Base-by-base conservation (phyloP, 2,113 vertebrate genomes). In the Menura novaehollandiae region DNA sequence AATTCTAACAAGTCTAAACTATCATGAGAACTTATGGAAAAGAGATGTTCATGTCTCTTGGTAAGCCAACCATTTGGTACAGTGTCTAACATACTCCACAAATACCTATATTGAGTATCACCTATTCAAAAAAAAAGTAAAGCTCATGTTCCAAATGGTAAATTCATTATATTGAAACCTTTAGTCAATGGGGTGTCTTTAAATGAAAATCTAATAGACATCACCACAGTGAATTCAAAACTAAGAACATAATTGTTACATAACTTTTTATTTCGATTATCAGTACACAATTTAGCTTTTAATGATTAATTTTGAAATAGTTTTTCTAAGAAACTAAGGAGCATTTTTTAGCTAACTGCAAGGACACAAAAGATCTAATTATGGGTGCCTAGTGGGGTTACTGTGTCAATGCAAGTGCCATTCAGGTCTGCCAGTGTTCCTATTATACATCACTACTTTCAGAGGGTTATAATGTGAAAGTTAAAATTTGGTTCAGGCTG, bases 311-410 rank as follows among this genome's bases (percentile, higher is more conserved):
- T 97, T 97, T 88, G 59, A 92, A 92, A 84, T 88, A 80, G 69
- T 85, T 97, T 89, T 94, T 66, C 85, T 95, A 96, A 95, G 81
- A 95, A 96, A 97, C 53, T n/a, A 77, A 52, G 30, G 60, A 95
- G 73, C 52, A 91, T 66, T 91, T 97, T 95, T 95, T 81, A 80
- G 82, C 84, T 92, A 97, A 94, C 81, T 85, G 88, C 86, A 77
- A 88, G 87, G 93, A 97, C 90, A 97, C 96, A 97, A 95, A 98
- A 96, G 87, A 95, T 92, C 90, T 97, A 96, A 97, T 97, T 95
- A 97, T 87, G 96, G 85, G 89, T 94, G 94, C 82, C 77, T 92
- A 97, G 93, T 93, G 88, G 87, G 93, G 75, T 64, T 69, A 91
- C 85, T 89, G 85, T 92, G 76, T 87, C 93, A 97, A 43, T 49